phyloP scores from a whole-genome alignment of 30 jellyfish, hydroid and myxozoan species.

The Cassiopea xamachana region DNA sequence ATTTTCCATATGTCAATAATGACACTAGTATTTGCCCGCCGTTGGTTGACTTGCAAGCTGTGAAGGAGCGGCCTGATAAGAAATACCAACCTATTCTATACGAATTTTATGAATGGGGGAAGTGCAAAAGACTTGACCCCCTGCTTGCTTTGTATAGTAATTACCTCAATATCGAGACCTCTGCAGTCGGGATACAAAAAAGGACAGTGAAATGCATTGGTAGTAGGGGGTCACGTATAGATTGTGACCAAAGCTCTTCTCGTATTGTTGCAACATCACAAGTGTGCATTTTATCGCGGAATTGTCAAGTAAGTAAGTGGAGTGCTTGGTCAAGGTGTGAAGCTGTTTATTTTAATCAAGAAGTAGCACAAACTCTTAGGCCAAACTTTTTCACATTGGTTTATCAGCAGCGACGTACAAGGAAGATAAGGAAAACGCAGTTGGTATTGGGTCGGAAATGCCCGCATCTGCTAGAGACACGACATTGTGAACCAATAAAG shows the following conservation, averaged over 20 bases:
- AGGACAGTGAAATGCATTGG: slow-evolving; percentile 29
- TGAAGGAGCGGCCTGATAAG: not conserved
- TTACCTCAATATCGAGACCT: not conserved
- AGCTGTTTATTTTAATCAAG: not conserved
- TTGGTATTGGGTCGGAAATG: slow-evolving; percentile 37
- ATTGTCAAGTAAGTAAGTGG: slow-evolving; percentile 60
- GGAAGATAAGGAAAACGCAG: slow-evolving; percentile 14
- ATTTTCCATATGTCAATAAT: slow-evolving; percentile 22
- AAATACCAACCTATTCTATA: not conserved
- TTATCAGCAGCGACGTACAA: slow-evolving; percentile 30
- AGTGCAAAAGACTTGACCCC: slow-evolving; percentile 12
- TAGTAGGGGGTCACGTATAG: slow-evolving; percentile 7
- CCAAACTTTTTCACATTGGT: not conserved
- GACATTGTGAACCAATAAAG: slow-evolving; percentile 29
- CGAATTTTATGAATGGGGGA: slow-evolving; percentile 38
- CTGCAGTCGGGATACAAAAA: slow-evolving; percentile 28
- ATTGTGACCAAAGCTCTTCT: slow-evolving; percentile 19
- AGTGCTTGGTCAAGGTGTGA: slow-evolving; percentile 58
- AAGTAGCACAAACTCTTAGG: not conserved
- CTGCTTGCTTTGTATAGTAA: not conserved
- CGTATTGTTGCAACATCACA: not conserved
- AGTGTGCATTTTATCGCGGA: slow-evolving; percentile 59
- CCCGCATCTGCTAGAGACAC: slow-evolving; percentile 37
- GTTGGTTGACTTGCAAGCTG: slow-evolving; percentile 13
- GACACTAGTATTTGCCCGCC: slow-evolving; percentile 43